A percentile compares a stretch with the other conserved stretches of the same genome.
These are phyloP conservation scores for Porites australiensis DNA, from an alignment of 64 coral and sea anemone species.

Conservation along the genomic window DNA sequence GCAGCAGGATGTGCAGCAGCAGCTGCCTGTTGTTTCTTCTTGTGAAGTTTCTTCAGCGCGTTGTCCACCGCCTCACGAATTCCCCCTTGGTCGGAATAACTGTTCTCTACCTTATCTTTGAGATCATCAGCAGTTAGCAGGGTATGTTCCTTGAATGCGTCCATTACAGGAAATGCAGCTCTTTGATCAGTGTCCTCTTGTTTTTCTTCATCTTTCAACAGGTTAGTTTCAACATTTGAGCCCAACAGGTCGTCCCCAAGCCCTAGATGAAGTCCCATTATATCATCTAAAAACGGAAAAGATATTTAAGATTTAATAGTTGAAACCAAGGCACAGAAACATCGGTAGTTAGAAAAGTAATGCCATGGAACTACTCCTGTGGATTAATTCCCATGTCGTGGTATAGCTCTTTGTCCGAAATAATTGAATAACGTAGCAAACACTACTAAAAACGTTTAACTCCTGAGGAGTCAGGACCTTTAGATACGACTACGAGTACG, in stretches of 20 bases:
- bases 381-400: too few species aligned
- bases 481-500: too few species aligned
- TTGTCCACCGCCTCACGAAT: conserved; percentile 46
- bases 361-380: too few species aligned
- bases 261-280: conserved; percentile 32
- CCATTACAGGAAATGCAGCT: conserved; percentile 75
- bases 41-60: conserved; percentile 68
- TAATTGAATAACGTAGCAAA: too few species aligned
- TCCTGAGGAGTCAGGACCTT: too few species aligned
- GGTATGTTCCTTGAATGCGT: conserved; percentile 60
- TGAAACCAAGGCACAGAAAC: too few species aligned
- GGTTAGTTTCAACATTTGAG: conserved; percentile 12
- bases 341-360: too few species aligned
- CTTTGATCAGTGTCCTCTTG: conserved; percentile 18
- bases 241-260: conserved; percentile 24
- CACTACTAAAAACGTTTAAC: too few species aligned
- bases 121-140: conserved; percentile 56
- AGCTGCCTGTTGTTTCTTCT: conserved; percentile 24
- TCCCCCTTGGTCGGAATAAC: conserved; percentile 31
- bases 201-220: conserved; percentile 3
- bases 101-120: conserved; percentile 65
- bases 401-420: too few species aligned
- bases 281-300: conserved; percentile 27
- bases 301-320: too few species aligned
- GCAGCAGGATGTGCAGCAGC: background rate